A percentile compares a stretch with the other conserved stretches of the same genome.
Conservation (phyloP, 2,797 vertebrate genomes). For the Macrochelys suwanniensis region DNA sequence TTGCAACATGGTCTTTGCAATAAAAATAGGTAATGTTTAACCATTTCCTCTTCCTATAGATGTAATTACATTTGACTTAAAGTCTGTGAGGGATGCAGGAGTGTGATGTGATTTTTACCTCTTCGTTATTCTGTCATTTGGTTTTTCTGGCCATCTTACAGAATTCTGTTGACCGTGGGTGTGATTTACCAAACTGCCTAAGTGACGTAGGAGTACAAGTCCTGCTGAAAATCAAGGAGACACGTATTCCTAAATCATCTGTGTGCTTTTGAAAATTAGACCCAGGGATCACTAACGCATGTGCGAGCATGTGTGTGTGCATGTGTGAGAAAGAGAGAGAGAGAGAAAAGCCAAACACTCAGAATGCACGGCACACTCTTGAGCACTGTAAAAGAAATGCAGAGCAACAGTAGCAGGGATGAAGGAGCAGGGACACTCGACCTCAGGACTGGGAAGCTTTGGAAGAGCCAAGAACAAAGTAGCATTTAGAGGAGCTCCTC, state of each 20-base stretch:
- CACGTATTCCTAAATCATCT: neutral
- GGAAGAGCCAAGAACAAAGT: neutral
- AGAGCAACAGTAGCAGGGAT: rapidly evolving
- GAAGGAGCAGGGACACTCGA: rapidly evolving
- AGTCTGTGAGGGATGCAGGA: slow-evolving; percentile 38
- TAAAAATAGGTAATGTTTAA: slow-evolving; percentile 43
- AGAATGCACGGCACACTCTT: neutral
- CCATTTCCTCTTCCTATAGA: slow-evolving; percentile 57
- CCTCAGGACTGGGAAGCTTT: neutral
- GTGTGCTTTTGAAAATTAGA: neutral
- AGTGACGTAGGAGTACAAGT: neutral
- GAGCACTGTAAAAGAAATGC: neutral
- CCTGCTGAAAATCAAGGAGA: neutral
- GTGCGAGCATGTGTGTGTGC: neutral
- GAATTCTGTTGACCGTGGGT: neutral
- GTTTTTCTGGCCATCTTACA: neutral
- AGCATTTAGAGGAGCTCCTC: rapidly evolving
- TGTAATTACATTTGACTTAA: slow-evolving; percentile 30
- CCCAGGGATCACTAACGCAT: neutral
- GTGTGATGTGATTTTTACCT: slow-evolving; percentile 56
- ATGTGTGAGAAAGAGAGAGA: neutral
- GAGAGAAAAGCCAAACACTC: no score
- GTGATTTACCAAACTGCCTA: neutral
- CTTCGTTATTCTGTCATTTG: neutral
- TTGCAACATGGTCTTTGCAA: slow-evolving; percentile 56